phyloP scores from a whole-genome alignment of 2,113 vertebrate species.

The Megalops atlanticus region DNA sequence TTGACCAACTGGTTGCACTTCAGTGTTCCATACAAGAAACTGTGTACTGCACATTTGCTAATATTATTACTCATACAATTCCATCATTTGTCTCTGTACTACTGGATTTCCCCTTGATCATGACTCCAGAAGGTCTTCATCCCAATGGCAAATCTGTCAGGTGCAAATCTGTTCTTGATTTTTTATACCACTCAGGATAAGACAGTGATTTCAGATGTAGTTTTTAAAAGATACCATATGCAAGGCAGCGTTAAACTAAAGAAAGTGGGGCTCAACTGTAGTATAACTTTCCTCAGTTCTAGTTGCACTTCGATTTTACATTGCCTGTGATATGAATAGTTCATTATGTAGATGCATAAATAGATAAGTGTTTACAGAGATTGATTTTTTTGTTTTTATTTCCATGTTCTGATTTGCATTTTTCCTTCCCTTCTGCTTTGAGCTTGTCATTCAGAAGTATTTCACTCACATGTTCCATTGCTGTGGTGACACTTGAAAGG shows the following conservation, averaged over 20 bases:
- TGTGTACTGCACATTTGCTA: background rate
- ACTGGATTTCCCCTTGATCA: background rate
- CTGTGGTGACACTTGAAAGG: constrained; percentile 50
- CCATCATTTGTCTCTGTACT: no score
- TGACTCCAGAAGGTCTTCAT: no score
- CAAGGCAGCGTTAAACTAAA: background rate
- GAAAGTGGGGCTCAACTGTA: background rate
- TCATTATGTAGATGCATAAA: background rate
- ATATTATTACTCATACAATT: no score
- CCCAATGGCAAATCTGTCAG: background rate
- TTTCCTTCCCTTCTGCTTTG: background rate
- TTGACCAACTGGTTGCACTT: background rate
- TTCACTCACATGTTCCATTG: constrained; percentile 46
- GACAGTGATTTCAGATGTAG: background rate
- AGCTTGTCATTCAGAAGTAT: constrained; percentile 43
- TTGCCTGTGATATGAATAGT: background rate
- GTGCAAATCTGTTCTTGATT: background rate
- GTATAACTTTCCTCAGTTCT: no score
- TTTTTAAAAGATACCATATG: background rate
- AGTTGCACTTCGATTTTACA: no score
- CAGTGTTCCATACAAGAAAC: background rate
- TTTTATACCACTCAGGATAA: background rate
- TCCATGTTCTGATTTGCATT: background rate
- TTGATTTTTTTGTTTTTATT: background rate
- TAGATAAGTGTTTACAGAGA: background rate